phyloP scores from a whole-genome alignment of 2,113 vertebrate species.

The Orcinus orca region DNA sequence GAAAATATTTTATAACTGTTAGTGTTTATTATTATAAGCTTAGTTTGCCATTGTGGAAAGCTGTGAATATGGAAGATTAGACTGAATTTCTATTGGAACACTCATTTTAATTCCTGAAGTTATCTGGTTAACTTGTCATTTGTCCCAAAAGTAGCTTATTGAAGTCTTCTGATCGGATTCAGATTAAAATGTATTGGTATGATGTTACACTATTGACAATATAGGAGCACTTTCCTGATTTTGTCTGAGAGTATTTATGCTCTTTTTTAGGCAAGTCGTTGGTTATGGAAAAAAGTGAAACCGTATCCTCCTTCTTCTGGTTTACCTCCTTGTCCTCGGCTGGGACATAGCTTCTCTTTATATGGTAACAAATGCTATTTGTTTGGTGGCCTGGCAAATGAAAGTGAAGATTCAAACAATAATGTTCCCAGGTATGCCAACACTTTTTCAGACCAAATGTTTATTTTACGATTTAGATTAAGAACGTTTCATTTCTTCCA shows the following conservation, averaged over 20 bases:
- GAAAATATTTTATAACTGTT: slow-evolving; percentile 30
- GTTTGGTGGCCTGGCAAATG: slow-evolving; percentile 93
- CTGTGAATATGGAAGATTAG: not conserved
- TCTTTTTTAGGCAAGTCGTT: slow-evolving; percentile 90
- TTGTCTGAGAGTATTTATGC: not conserved
- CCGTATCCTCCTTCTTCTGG: slow-evolving; percentile 89
- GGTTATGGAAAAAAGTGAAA: slow-evolving; percentile 98
- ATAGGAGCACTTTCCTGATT: not conserved
- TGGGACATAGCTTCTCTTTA: slow-evolving; percentile 93
- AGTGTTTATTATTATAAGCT: slow-evolving; percentile 6
- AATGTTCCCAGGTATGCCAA: slow-evolving; percentile 91
- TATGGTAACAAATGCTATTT: slow-evolving; percentile 94
- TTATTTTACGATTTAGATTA: slow-evolving; percentile 19
- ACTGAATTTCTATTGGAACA: not conserved
- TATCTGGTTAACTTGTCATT: slow-evolving; percentile 7
- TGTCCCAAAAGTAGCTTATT: not conserved
- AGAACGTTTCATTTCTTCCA: not conserved
- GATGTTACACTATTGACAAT: not conserved
- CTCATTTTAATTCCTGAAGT: slow-evolving; percentile 49
- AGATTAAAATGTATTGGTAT: not conserved
- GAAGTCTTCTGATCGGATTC: not conserved
- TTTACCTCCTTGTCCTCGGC: slow-evolving; percentile 89
- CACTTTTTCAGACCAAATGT: slow-evolving; percentile 24
- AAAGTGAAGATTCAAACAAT: slow-evolving; percentile 94
- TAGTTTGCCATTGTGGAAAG: not conserved